These are phyloP conservation scores for Collichthys lucidus DNA, from an alignment of 2,113 vertebrate genomes.

Conservation along the genomic window DNA sequence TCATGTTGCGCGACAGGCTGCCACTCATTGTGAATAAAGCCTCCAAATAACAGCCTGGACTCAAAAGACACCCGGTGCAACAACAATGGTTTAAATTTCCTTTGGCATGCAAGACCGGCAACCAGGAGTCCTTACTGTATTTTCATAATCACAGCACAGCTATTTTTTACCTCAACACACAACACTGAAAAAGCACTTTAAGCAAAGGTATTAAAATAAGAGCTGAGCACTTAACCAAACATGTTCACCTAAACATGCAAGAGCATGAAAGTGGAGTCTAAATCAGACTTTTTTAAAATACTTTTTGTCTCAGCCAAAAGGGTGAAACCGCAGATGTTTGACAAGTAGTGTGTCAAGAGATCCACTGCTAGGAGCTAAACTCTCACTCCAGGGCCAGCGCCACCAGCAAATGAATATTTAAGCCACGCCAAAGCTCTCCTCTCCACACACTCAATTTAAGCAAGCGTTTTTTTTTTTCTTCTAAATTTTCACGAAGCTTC, in stretches of 20 bases:
- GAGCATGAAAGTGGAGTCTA: neutral
- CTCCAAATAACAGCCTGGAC: neutral
- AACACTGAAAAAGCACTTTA: neutral
- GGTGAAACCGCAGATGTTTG: slow-evolving; percentile 44
- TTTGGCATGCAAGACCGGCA: too few relatives aligned
- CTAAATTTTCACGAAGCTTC: slow-evolving; percentile 62
- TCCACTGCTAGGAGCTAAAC: slow-evolving; percentile 52
- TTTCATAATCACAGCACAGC: neutral
- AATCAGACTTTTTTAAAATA: neutral
- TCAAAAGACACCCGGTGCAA: neutral
- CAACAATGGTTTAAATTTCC: neutral
- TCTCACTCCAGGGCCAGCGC: slow-evolving; percentile 37
- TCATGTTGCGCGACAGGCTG: neutral
- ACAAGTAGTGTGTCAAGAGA: slow-evolving; percentile 57
- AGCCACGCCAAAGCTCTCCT: slow-evolving; percentile 55
- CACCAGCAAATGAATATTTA: slow-evolving; percentile 69
- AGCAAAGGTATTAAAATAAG: neutral
- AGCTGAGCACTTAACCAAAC: too few relatives aligned
- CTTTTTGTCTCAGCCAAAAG: too few relatives aligned
- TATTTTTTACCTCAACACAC: neutral
- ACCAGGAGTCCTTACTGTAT: neutral
- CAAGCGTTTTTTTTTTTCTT: slow-evolving; percentile 48
- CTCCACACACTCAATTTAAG: slow-evolving; percentile 57
- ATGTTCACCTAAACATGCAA: too few relatives aligned
- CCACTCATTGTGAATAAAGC: neutral